Conservation (phyloP, 2,888 invertebrate species). For the Idaea biselata region DNA sequence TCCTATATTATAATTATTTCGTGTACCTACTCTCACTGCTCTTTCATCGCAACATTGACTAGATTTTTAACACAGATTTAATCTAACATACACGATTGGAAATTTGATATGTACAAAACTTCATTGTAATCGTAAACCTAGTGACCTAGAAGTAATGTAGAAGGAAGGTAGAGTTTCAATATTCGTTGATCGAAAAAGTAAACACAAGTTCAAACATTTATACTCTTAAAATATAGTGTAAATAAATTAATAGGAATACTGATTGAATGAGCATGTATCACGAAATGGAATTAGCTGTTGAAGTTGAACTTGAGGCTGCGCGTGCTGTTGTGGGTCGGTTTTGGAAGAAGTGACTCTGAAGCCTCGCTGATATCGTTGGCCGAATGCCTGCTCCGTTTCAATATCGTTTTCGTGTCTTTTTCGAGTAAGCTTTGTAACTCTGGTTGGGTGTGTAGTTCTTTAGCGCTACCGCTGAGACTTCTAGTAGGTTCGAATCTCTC, state of each 20-base stretch:
- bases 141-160: conserved; percentile 10
- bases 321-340: conserved; percentile 81
- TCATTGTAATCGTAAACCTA: conserved; percentile 22
- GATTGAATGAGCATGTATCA: conserved; percentile 63
- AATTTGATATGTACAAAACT: conserved; percentile 32
- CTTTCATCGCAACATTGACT: conserved; percentile 23
- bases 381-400: conserved; percentile 83
- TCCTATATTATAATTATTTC: not conserved
- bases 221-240: conserved; percentile 31
- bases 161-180: conserved; percentile 4
- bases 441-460: conserved; percentile 50
- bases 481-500: conserved; percentile 55
- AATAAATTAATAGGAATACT: conserved; percentile 38
- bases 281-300: conserved; percentile 68
- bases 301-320: conserved; percentile 82
- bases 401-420: conserved; percentile 51
- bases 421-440: conserved; percentile 64
- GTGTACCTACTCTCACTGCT: conserved; percentile 12
- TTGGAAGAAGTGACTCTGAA: conserved; percentile 78
- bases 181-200: conserved; percentile 21
- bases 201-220: conserved; percentile 11
- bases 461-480: conserved; percentile 59
- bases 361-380: conserved; percentile 85
- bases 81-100: conserved; percentile 14
- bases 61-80: conserved; percentile 21